Percentiles rank a stretch among this genome's conserved stretches.
These are phyloP conservation scores for Drosophila neotestacea DNA, from an alignment of 2,888 invertebrate species.

Conservation along the genomic window DNA sequence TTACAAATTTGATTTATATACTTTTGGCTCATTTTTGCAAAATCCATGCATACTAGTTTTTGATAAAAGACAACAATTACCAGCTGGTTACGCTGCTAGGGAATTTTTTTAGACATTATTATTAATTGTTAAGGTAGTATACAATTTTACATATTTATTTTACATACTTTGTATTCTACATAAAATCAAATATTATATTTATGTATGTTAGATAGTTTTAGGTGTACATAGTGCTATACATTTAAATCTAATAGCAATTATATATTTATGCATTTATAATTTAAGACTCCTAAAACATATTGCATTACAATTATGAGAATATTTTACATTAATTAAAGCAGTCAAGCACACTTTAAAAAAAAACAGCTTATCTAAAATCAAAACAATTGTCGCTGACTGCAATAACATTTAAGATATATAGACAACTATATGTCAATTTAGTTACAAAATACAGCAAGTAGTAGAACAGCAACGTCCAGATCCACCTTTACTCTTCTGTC, in stretches of 20 bases:
- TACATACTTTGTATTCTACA: slow-evolving; percentile 1
- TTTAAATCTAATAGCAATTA: slow-evolving; percentile 9
- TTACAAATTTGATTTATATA: too few species aligned
- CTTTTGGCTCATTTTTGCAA: too few species aligned
- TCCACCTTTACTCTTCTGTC: slow-evolving; percentile 97
- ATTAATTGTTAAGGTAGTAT: not conserved
- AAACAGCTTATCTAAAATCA: slow-evolving; percentile 3
- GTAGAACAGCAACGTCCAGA: slow-evolving; percentile 97
- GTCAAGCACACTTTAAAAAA: slow-evolving; percentile 15
- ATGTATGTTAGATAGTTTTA: not conserved
- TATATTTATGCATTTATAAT: slow-evolving; percentile 13
- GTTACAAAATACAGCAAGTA: slow-evolving; percentile 97
- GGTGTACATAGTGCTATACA: slow-evolving; percentile 1
- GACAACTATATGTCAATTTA: slow-evolving; percentile 63
- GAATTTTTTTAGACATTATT: too few species aligned
- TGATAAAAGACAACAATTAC: too few species aligned
- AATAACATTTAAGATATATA: slow-evolving; percentile 35
- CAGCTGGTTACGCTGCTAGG: too few species aligned
- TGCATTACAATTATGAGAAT: slow-evolving; percentile 10
- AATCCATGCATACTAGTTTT: too few species aligned
- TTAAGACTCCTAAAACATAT: slow-evolving; percentile 5
- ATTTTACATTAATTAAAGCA: slow-evolving; percentile 14
- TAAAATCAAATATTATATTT: not conserved
- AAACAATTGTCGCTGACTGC: slow-evolving; percentile 3
- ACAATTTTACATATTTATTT: slow-evolving; percentile 1